Conservation (phyloP, 2,888 invertebrate genomes). For the Eumacrocentrus americanus region DNA sequence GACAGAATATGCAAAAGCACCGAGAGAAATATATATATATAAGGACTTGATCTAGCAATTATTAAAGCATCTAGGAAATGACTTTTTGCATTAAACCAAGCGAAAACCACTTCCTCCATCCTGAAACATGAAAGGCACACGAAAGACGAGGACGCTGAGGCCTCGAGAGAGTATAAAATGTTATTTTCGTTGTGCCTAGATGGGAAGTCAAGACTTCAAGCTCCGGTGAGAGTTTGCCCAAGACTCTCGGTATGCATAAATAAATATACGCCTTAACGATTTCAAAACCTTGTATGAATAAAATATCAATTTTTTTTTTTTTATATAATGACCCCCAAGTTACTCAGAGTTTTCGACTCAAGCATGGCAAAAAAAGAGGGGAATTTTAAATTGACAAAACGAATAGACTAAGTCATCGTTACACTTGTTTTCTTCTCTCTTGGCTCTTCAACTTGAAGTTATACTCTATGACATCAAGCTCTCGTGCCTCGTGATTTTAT, state of each 20-base stretch:
- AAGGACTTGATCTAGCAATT: neutral
- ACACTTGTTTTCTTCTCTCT: too few species aligned
- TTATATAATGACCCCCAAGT: neutral
- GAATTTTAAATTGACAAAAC: too few species aligned
- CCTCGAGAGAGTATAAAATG: conserved; percentile 5
- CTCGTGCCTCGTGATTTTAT: neutral
- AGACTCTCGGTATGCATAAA: conserved; percentile 25
- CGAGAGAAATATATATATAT: neutral
- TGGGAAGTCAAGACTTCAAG: conserved; percentile 1
- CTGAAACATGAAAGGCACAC: conserved; percentile 3
- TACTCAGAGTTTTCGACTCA: conserved; percentile 1
- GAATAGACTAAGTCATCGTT: too few species aligned
- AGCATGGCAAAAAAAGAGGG: neutral
- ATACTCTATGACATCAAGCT: neutral
- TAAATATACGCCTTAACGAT: conserved; percentile 27
- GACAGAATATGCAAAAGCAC: neutral
- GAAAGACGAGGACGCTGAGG: neutral
- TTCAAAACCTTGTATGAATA: conserved; percentile 24
- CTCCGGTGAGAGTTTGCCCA: conserved; percentile 10
- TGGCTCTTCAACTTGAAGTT: too few species aligned
- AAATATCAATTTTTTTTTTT: conserved; percentile 18
- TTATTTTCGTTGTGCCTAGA: conserved; percentile 1
- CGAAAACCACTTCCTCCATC: conserved; percentile 2
- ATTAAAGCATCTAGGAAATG: conserved; percentile 1
- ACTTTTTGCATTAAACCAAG: neutral